Conservation (phyloP, 2,888 invertebrate genomes). For the Acrocera orbiculus region DNA sequence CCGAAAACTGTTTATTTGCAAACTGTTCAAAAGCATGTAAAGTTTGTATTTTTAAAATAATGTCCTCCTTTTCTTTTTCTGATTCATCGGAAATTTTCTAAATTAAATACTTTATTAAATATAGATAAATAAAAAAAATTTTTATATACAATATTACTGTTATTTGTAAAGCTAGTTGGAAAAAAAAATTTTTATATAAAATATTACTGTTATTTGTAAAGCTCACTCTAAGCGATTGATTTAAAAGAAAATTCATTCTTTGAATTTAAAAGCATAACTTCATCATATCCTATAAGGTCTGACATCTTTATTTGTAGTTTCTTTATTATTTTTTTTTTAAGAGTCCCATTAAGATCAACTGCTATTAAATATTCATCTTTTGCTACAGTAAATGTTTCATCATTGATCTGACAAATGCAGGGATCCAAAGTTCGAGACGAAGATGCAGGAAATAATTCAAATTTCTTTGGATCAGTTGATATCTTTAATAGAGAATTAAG, state of each 20-base stretch:
- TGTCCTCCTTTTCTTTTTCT: slow-evolving; percentile 60
- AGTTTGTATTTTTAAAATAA: slow-evolving; percentile 75
- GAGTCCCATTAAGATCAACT: slow-evolving; percentile 63
- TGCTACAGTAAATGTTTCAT: slow-evolving; percentile 61
- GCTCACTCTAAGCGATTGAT: too few relatives aligned
- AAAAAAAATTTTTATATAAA: too few relatives aligned
- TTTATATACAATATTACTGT: too few relatives aligned
- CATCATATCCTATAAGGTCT: too few relatives aligned
- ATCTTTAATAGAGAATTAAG: slow-evolving; percentile 9
- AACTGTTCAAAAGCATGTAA: slow-evolving; percentile 84
- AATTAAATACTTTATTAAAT: too few relatives aligned
- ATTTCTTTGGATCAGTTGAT: slow-evolving; percentile 34
- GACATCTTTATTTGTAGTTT: too few relatives aligned
- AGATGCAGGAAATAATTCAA: slow-evolving; percentile 73
- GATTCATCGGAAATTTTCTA: slow-evolving; percentile 73
- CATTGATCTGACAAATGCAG: slow-evolving; percentile 58
- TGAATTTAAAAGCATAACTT: too few relatives aligned
- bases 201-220: too few relatives aligned
- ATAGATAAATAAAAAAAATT: too few relatives aligned
- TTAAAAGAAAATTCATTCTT: too few relatives aligned
- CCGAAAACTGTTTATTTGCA: slow-evolving; percentile 63
- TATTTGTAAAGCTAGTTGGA: too few relatives aligned
- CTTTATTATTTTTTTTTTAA: too few relatives aligned
- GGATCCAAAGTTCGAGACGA: slow-evolving; percentile 64
- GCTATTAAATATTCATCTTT: slow-evolving; percentile 77